phyloP scores from a whole-genome alignment of 2,888 invertebrate species.

The Prosopocoilus inquinatus region DNA sequence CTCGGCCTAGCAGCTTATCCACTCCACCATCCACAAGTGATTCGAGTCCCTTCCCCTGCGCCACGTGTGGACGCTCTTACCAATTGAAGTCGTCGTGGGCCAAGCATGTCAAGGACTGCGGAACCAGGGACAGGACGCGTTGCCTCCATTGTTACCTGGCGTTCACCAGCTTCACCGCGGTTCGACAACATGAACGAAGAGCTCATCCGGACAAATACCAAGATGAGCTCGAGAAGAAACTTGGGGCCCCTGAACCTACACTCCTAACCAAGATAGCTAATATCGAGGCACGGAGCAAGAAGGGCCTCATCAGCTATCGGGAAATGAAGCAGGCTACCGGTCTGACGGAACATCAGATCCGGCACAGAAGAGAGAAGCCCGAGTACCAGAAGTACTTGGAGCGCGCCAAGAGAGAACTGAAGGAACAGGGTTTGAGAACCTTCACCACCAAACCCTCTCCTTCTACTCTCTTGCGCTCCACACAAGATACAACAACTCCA shows the following conservation, averaged over 20 bases:
- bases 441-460: no score
- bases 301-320: background rate
- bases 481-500: no score
- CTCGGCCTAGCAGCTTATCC: no score
- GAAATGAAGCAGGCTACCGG: background rate
- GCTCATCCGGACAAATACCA: background rate
- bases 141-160: background rate
- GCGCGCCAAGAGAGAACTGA: no score
- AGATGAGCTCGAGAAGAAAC: background rate
- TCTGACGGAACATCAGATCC: background rate
- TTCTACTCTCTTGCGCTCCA: no score
- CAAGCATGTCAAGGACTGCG: no score
- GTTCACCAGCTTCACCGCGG: background rate
- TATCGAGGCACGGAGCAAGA: background rate
- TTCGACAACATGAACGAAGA: background rate
- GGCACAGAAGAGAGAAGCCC: background rate
- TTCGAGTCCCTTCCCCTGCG: no score
- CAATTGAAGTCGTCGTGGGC: no score
- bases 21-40: background rate
- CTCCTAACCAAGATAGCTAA: background rate
- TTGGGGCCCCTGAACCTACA: background rate
- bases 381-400: background rate
- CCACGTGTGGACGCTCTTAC: no score
- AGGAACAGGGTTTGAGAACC: no score
- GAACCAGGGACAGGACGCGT: background rate